Conservation (phyloP, 2,113 vertebrate genomes). For the Montifringilla adamsi region DNA sequence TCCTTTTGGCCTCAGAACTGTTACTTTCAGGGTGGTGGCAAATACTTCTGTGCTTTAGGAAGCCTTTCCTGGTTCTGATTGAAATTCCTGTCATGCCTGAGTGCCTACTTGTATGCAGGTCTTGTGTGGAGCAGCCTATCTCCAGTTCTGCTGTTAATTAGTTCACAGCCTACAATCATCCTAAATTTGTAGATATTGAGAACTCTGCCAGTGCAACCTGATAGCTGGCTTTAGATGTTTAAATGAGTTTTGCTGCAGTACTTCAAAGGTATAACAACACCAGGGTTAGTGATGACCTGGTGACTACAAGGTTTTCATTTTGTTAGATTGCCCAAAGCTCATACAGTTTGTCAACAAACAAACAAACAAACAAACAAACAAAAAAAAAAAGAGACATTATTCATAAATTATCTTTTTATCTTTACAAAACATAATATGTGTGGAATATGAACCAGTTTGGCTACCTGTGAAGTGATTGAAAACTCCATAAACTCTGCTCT, state of each 20-base stretch:
- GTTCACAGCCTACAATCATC: background rate
- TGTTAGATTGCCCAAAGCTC: background rate
- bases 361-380: too few species aligned
- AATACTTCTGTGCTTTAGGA: background rate
- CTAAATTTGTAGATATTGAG: background rate
- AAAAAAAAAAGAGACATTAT: background rate
- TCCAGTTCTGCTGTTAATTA: background rate
- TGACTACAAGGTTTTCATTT: background rate
- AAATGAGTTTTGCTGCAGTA: background rate
- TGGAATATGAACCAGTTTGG: background rate
- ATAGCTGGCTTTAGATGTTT: background rate
- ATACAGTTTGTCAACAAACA: background rate
- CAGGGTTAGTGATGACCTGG: background rate
- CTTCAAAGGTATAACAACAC: background rate
- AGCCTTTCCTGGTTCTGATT: background rate
- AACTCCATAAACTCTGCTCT: background rate
- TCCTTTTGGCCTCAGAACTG: background rate
- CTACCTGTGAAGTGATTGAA: background rate
- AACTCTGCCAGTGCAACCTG: background rate
- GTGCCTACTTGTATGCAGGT: background rate
- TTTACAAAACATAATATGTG: background rate
- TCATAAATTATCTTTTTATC: background rate
- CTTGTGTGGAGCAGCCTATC: background rate
- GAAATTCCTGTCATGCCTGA: background rate
- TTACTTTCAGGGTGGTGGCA: background rate